Evolutionary conservation across 2,113 vertebrate genomes (phyloP).

Genomic region (Bungarus multicinctus): DNA sequence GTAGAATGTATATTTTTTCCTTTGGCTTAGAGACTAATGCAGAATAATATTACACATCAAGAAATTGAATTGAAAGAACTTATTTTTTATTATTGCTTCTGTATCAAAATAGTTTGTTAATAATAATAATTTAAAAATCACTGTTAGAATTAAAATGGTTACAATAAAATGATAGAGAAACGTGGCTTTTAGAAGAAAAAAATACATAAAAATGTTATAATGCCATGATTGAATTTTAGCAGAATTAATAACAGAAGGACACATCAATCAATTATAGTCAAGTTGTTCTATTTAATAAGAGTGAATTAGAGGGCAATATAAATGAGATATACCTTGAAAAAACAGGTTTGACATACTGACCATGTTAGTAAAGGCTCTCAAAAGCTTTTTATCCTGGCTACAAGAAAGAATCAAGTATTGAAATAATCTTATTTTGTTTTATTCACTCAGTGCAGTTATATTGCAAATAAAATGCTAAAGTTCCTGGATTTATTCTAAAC

Average conservation of each 20-base stretch:
- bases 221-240: neutral
- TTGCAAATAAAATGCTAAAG: neutral
- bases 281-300: neutral
- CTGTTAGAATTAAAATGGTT: neutral
- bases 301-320: neutral
- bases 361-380: neutral
- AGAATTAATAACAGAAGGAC: neutral
- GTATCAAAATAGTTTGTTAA: neutral
- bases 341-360: neutral
- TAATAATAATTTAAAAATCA: neutral
- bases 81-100: neutral
- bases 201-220: neutral
- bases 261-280: neutral
- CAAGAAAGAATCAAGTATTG: neutral
- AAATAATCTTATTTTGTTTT: constrained; percentile 5
- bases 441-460: neutral
- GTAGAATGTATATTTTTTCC: neutral
- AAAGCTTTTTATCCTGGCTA: constrained; percentile 1
- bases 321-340: neutral
- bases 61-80: neutral
- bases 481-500: neutral
- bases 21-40: neutral
- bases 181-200: neutral
- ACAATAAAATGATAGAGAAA: neutral
- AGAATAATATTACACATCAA: neutral